Base-by-base conservation (phyloP, 2,888 invertebrate genomes). In the Xanthostigma xanthostigma region DNA sequence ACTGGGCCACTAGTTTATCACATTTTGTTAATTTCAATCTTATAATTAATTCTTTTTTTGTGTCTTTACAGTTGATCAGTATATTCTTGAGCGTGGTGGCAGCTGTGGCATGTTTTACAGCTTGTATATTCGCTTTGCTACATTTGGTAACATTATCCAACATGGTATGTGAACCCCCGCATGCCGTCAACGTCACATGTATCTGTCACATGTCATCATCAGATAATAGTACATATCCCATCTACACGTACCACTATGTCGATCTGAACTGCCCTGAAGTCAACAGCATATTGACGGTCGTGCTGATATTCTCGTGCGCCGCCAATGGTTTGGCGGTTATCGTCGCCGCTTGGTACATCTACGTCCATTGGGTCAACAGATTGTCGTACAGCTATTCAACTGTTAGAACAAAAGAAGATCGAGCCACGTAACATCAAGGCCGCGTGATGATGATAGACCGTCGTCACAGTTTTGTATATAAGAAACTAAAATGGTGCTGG, bases 231-330 rank as follows among this genome's bases (percentile, higher is more conserved):
- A 52, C 49, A 34, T 46, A 55, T 49, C 51, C 55, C 17, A 48
- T 55, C 9, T 57, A 57, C 44, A 60, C 58, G 53, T 68, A 66
- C 59, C 65, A 65, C 49, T 72, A 71, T 55, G 58, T 62, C 4
- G 70, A 69, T 55, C 61, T 72, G 41, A 66, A 62, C 51, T 72
- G 72, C 55, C 57, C 60, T 1, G 70, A 72, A 59, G 63, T 67
- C n/a, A 55, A 63, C 46, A 62, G 64, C 51, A 60, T 68, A 35
- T 59, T 71, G 44, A 62, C 60, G 38, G 58, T 64, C 36, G 56
- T 69, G 34, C 55, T 70, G 41, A 64, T 68, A 46, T 62, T 63
- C 36, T 65, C 67, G 0, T 61, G 66, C 50, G 60, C 61, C 8
- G 56, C 61, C n/a, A 70, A 69, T 57, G 55, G 60, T 27, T 53